Evolutionary conservation across 2,888 invertebrate species (phyloP).

Genomic region (Hylaea fasciaria): DNA sequence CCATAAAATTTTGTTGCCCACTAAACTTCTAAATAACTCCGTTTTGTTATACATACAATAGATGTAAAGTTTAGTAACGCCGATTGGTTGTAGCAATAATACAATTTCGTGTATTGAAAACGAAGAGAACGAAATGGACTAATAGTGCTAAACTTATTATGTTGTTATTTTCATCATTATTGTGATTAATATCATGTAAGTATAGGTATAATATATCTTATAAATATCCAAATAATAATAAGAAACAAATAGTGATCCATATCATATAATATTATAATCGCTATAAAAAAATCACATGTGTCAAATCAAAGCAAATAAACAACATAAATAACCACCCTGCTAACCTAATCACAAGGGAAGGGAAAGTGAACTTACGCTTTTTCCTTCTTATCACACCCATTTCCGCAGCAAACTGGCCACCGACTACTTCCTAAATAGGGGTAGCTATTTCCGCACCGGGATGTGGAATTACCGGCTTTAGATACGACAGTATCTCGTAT

Average conservation of each 20-base stretch:
- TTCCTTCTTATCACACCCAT: slow-evolving; percentile 81
- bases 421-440: slow-evolving; percentile 61
- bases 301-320: neutral
- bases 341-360: slow-evolving; percentile 45
- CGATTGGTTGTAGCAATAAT: neutral
- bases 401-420: slow-evolving; percentile 60
- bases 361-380: slow-evolving; percentile 79
- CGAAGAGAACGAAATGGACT: too few species aligned
- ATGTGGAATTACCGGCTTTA: slow-evolving; percentile 56
- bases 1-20: slow-evolving; percentile 18
- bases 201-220: too few species aligned
- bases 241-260: too few species aligned
- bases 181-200: too few species aligned
- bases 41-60: neutral
- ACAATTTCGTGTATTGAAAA: neutral
- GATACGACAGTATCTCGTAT: slow-evolving; percentile 59
- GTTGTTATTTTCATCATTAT: neutral
- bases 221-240: too few species aligned
- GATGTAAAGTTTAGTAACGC: neutral
- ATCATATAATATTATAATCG: too few species aligned
- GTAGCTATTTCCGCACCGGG: slow-evolving; percentile 53
- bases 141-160: too few species aligned
- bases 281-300: too few species aligned
- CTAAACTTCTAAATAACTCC: slow-evolving; percentile 5
- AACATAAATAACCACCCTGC: slow-evolving; percentile 6